Conservation (phyloP, 2,797 vertebrate species). For the Hippopotamyrus pictus region DNA sequence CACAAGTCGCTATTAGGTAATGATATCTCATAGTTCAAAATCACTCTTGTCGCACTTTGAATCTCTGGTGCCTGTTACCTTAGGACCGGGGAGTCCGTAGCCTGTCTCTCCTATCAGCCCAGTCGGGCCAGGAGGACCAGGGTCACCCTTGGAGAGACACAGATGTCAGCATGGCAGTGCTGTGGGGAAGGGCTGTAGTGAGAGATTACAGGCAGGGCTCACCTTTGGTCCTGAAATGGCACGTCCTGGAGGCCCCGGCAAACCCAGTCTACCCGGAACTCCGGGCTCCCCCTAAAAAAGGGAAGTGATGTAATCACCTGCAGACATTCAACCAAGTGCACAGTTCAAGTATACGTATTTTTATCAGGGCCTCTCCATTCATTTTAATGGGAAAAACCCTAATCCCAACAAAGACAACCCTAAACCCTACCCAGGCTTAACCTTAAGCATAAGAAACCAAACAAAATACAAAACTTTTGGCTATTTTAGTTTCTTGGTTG, state of each 20-base stretch:
- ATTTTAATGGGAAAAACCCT: background rate
- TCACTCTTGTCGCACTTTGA: background rate
- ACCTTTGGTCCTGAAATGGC: constrained; percentile 82
- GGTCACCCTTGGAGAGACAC: constrained; percentile 67
- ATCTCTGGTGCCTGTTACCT: constrained; percentile 57
- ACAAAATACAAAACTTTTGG: background rate
- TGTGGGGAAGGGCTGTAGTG: background rate
- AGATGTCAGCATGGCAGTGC: constrained; percentile 23
- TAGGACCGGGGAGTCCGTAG: constrained; percentile 78
- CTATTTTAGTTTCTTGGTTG: background rate
- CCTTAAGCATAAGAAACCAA: background rate
- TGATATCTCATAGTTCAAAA: background rate
- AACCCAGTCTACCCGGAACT: constrained; percentile 66
- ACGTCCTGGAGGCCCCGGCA: constrained; percentile 74
- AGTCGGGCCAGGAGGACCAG: constrained; percentile 66
- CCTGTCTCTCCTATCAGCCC: constrained; percentile 80
- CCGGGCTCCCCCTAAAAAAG: constrained; percentile 77
- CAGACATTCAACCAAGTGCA: background rate
- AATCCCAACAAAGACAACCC: background rate
- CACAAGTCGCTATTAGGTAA: constrained; percentile 1
- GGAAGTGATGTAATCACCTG: constrained; percentile 22
- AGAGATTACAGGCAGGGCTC: constrained; percentile 30
- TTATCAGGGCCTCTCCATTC: background rate
- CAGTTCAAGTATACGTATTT: background rate
- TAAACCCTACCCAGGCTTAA: background rate